Base-by-base conservation (phyloP, 1,140 invertebrate species). In the Ostrea denselamellosa region DNA sequence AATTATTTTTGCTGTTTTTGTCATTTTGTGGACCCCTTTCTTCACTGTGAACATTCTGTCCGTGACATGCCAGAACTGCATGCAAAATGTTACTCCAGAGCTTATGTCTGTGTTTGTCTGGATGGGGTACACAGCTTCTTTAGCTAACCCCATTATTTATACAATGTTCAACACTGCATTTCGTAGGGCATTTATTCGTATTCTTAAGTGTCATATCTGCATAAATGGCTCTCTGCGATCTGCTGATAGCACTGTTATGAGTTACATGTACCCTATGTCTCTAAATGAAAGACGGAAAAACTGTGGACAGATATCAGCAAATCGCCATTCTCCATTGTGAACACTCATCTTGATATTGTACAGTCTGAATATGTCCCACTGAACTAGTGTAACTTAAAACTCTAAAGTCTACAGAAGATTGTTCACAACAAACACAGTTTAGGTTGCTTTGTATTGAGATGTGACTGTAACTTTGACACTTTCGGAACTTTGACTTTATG, bases 61-160 rank as follows among this genome's bases (percentile, higher is more conserved):
- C 0, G 94, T 89, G 22, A 88, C 90, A 5, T 95, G 94, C 90
- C 19, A 44, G 0, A 34, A 77, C 3, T 94, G 93, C 90, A 91
- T 93, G 88, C 52, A 25, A 3, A 87, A 90, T 22, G 83, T 93
- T 8, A 92, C 92, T 0, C 86, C 90, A 1, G 88, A 93, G 51
- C 88, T 94, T 65, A 93, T 95, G 92, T 92, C 93, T 5, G 82
- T 91, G 10, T 93, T 95, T 87, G 85, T 94, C 8, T 95, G 95
- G 95, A 92, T 95, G 89, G 95, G 95, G 28, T 95, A 95, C 81
- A 85, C 92, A n/a, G 94, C 94, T 2, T 95, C 94, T 0, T 90
- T 94, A 83, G 93, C 94, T 34, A 95, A 95, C 86, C 95, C 95
- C n/a, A 94, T 95, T 87, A 95, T 95, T 68, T 95, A 95, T 83